A percentile compares a stretch with the other conserved stretches of the same genome.
Evolutionary conservation across 2,113 vertebrate species (phyloP).

Genomic region (Alethe castanea): DNA sequence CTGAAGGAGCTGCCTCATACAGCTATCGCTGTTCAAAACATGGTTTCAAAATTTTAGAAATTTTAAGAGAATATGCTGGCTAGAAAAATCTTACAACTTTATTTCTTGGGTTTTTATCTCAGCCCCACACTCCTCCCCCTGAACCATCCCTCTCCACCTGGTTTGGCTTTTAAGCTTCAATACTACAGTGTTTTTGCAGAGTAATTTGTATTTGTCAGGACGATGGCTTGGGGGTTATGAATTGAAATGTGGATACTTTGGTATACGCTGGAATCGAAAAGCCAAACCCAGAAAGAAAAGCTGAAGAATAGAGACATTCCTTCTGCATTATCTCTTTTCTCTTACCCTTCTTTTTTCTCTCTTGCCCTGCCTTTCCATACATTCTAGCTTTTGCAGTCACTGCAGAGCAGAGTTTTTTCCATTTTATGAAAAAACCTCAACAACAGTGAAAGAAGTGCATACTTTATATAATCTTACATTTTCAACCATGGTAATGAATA

Average conservation of each 20-base stretch:
- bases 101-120: neutral
- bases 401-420: neutral
- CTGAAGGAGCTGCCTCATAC: neutral
- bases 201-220: neutral
- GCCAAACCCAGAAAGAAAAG: neutral
- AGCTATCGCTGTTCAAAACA: neutral
- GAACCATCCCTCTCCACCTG: rapidly evolving
- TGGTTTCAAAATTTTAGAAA: neutral
- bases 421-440: neutral
- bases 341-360: neutral
- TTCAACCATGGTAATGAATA: neutral
- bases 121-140: rapidly evolving
- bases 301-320: neutral
- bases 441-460: neutral
- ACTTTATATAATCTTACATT: neutral
- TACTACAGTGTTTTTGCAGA: neutral
- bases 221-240: neutral
- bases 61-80: neutral
- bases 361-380: neutral
- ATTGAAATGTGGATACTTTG: neutral
- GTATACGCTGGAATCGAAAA: neutral
- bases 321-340: neutral
- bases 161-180: neutral
- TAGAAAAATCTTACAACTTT: neutral
- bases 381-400: neutral